Conservation (phyloP, 2,113 vertebrate genomes). For the Ornithorhynchus anatinus region DNA sequence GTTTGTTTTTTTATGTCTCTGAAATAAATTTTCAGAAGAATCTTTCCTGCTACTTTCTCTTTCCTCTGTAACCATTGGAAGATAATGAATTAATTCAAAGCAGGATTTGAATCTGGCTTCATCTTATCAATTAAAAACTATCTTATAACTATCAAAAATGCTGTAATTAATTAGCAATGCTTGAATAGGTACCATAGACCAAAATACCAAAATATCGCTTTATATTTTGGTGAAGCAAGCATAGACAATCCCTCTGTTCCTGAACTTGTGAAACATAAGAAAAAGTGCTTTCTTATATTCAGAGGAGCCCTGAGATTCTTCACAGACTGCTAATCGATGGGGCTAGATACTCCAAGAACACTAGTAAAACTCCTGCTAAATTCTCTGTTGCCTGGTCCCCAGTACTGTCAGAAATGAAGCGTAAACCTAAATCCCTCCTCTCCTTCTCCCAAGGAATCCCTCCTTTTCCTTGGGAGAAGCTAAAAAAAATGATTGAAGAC, state of each 20-base stretch:
- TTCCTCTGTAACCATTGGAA: not conserved
- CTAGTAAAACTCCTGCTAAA: not conserved
- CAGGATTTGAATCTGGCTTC: not conserved
- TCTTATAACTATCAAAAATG: not conserved
- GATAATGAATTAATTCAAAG: constrained; percentile 7
- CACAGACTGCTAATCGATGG: not conserved
- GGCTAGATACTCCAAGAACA: not conserved
- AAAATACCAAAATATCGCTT: no score
- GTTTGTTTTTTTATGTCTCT: not conserved
- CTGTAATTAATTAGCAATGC: constrained; percentile 1
- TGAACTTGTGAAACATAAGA: not conserved
- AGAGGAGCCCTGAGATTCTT: not conserved
- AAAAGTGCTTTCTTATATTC: not conserved
- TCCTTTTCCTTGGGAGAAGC: not conserved
- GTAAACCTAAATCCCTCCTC: not conserved
- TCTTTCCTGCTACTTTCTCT: not conserved
- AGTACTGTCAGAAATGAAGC: not conserved
- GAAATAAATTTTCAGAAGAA: not conserved
- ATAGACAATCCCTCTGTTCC: not conserved
- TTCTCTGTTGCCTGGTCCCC: not conserved
- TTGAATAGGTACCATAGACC: no score
- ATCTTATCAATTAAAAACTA: not conserved
- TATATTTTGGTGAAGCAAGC: not conserved
- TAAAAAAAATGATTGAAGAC: constrained; percentile 22
- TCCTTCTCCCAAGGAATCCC: no score